Percentiles rank a stretch among this genome's conserved stretches.
These are phyloP conservation scores for Acleris holmiana DNA, from an alignment of 2,888 invertebrate genomes.

Conservation along the genomic window DNA sequence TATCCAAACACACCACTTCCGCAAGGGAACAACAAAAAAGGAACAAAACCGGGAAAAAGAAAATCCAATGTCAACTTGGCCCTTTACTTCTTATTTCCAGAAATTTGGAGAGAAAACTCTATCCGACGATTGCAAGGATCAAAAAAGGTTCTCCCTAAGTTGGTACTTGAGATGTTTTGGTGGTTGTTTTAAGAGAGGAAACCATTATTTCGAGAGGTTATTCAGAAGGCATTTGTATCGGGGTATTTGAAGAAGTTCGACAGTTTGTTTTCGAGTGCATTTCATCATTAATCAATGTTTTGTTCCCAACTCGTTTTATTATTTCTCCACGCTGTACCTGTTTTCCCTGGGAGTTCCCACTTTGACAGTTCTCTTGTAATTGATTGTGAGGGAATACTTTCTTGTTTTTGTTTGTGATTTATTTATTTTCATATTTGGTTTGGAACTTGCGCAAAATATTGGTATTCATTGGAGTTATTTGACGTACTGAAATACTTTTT, in stretches of 20 bases:
- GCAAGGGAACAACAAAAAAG: slow-evolving; percentile 73
- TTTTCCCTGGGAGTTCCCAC: slow-evolving; percentile 62
- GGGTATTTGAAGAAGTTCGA: slow-evolving; percentile 83
- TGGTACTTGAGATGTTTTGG: slow-evolving; percentile 50
- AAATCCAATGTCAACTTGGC: slow-evolving; percentile 68
- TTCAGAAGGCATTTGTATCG: slow-evolving; percentile 80
- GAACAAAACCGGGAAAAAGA: slow-evolving; percentile 67
- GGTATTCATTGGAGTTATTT: not conserved
- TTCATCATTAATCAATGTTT: slow-evolving; percentile 83
- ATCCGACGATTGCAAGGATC: not conserved
- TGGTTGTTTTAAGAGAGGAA: slow-evolving; percentile 65
- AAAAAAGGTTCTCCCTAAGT: slow-evolving; percentile 34
- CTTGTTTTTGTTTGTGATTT: slow-evolving; percentile 39
- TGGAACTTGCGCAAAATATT: not conserved
- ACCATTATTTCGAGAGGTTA: slow-evolving; percentile 83
- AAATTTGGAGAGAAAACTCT: slow-evolving; percentile 43
- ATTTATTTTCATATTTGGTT: slow-evolving; percentile 29
- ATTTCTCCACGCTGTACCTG: slow-evolving; percentile 75
- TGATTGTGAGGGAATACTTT: slow-evolving; percentile 69
- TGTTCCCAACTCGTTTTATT: slow-evolving; percentile 73
- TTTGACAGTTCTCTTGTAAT: slow-evolving; percentile 77
- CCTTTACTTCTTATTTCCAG: slow-evolving; percentile 53
- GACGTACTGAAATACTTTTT: too few relatives aligned
- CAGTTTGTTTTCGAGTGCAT: slow-evolving; percentile 85
- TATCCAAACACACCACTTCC: slow-evolving; percentile 78